Base-by-base conservation (phyloP, 2,113 vertebrate species). In the Pandion haliaetus region DNA sequence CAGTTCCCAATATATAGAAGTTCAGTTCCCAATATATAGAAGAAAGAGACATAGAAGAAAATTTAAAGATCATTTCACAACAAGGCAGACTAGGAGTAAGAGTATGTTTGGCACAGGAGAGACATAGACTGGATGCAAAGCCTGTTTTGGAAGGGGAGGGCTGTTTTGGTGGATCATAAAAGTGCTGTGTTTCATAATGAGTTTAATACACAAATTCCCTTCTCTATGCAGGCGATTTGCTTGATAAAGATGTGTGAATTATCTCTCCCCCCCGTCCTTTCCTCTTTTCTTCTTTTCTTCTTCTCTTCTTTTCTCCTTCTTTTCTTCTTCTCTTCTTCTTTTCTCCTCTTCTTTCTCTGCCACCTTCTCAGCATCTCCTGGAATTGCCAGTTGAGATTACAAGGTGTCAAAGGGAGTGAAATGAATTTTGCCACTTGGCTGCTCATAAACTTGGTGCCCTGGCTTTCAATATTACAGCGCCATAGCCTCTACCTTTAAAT, bases 401-500 rank as follows among this genome's bases (percentile, higher is more conserved):
- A 45, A 61, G 63, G 61, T 65, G 85, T 73, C 88, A 63, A 25
- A 82, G 78, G 90, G 69, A 92, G 58, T 42, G 44, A 93, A 93
- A 92, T 71, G 69, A 90, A 78, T 96, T 93, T 92, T 89, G 69
- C 94, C 88, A 90, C 88, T 84, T 15, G 12, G 73, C 65, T 79
- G 74, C 92, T 91, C 57, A 23, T 91, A 94, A 76, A 96, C 77
- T 91, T 52, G 59, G 42, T 85, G 93, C 65, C 90, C 89, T 73
- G 79, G 94, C 93, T 94, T 85, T 88, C 14, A 13, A 67, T 92
- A 92, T 92, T 90, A 77, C 47, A 18, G 90, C 50, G 2, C 83
- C 38, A 16, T 57, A 92, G 80, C 96, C 93, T 93, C 96, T 93
- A 95, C 98, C 98, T 98, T 98, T 97, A 97, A 98, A 98, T 98